Evolutionary conservation across 2,113 vertebrate genomes (phyloP).

Genomic region (Ceuthmochares aereus): DNA sequence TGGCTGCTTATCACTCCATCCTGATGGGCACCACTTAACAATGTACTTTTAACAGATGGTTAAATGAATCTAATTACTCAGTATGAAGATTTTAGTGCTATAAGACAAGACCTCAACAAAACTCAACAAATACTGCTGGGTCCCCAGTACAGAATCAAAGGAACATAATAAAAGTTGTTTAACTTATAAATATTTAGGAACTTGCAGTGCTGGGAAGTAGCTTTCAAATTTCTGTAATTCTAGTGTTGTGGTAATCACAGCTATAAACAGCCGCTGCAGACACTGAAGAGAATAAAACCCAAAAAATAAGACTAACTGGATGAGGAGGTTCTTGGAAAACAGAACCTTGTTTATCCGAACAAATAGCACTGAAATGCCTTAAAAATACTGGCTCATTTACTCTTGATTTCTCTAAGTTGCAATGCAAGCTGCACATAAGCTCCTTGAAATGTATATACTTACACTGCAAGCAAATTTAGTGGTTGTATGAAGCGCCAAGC

Average conservation of each 20-base stretch:
- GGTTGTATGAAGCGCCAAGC: background rate
- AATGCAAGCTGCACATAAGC: background rate
- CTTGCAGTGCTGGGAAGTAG: background rate
- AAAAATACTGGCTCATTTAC: background rate
- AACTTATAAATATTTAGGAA: slow-evolving; percentile 9
- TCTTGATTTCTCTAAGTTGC: background rate
- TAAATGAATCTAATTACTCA: background rate
- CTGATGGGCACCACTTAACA: background rate
- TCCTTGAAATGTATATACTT: background rate
- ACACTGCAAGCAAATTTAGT: background rate
- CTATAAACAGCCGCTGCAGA: background rate
- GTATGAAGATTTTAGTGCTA: background rate
- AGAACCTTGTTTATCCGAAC: background rate
- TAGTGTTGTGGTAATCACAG: background rate
- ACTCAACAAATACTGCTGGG: slow-evolving; percentile 10
- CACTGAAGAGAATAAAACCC: background rate
- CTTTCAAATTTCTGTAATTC: background rate
- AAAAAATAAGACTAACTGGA: background rate
- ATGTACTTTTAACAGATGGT: background rate
- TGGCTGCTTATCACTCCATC: background rate
- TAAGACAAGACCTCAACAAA: background rate
- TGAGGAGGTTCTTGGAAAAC: background rate
- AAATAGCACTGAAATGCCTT: background rate
- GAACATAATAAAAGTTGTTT: background rate
- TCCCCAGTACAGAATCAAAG: background rate